A percentile compares a stretch with the other conserved stretches of the same genome.
Conservation (phyloP, 2,113 vertebrate genomes). For the Cololabis saira region DNA sequence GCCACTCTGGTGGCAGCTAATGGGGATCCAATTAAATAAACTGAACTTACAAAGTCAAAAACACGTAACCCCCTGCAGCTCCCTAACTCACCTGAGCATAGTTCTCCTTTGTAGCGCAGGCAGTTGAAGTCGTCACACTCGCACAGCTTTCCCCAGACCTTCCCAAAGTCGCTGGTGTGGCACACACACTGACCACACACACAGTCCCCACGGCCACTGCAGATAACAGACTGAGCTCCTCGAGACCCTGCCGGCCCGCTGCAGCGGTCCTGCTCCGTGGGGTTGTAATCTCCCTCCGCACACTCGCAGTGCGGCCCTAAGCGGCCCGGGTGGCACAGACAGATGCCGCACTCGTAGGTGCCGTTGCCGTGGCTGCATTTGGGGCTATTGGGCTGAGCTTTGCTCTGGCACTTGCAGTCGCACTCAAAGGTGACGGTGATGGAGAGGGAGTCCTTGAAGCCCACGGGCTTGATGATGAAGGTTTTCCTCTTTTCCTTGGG, state of each 20-base stretch:
- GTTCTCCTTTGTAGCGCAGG: slow-evolving; percentile 92
- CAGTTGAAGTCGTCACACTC: slow-evolving; percentile 99
- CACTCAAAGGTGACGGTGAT: slow-evolving; percentile 89
- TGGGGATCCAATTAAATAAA: too few species aligned
- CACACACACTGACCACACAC: slow-evolving; percentile 96
- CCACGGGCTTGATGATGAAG: slow-evolving; percentile 95
- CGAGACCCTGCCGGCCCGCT: slow-evolving; percentile 68
- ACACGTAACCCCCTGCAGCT: not conserved
- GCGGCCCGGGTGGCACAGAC: slow-evolving; percentile 88
- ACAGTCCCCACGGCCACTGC: slow-evolving; percentile 92
- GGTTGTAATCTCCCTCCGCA: slow-evolving; percentile 89
- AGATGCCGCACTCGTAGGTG: slow-evolving; percentile 93
- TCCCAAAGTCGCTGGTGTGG: slow-evolving; percentile 92
- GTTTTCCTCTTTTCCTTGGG: slow-evolving; percentile 86
- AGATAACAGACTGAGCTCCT: slow-evolving; percentile 74
- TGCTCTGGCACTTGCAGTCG: slow-evolving; percentile 87
- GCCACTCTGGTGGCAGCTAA: too few species aligned
- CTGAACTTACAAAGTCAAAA: not conserved
- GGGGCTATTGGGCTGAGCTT: slow-evolving; percentile 78
- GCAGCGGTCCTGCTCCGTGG: slow-evolving; percentile 90
- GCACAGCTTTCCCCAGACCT: slow-evolving; percentile 93
- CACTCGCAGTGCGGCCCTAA: slow-evolving; percentile 93
- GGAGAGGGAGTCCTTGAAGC: slow-evolving; percentile 92
- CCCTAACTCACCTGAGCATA: slow-evolving; percentile 91
- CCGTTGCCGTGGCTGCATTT: slow-evolving; percentile 89